Evolutionary conservation across 2,797 vertebrate genomes (phyloP), one percentile per base, ranked within the genome.

Genomic region (Cygnus olor): DNA sequence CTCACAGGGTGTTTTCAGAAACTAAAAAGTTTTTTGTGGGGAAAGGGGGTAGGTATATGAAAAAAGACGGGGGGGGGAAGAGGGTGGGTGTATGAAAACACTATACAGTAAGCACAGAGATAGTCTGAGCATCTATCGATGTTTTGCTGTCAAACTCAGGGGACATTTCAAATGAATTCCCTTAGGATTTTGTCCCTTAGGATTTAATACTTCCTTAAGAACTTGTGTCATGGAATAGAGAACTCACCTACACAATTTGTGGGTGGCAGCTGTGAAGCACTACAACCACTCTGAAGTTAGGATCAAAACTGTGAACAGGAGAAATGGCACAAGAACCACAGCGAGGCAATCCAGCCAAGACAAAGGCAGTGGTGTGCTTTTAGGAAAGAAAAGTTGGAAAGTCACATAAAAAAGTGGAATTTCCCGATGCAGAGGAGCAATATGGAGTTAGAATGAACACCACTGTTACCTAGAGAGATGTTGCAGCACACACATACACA

Each of bases 401-500:
- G 30, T 22, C 34, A 10, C 9, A 22, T 22, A 27, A 45, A 34
- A 54, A 80, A 44, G 8, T 9, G 36, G 36, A 12, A 44, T 57
- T 61, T 42, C 14, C 20, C 19, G 21, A 5, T 36, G 34, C 61
- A n/a, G 25, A 24, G 34, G 27, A 11, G 10, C 25, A 8, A 14
- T 3, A 4, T 21, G 42, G 32, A 12, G 16, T 64, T 32, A 34
- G n/a, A 14, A 21, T 30, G 49, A 57, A 30, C 11, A 21, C 6
- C 19, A 6, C 0, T 0, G 9, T n/a, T 58, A 64, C 14, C 9
- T 11, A 38, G 51, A 68, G 25, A 30, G 49, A 44, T 11, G n/a
- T 8, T 30, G 38, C 36, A n/a, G 38, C 38, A 34, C n/a, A n/a
- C 61, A 40, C 63, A 25, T 28, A 18, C 47, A 40, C 25, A 51